These are phyloP conservation scores for Cephus runcator DNA, from an alignment of 2,888 invertebrate species.

Conservation along the genomic window DNA sequence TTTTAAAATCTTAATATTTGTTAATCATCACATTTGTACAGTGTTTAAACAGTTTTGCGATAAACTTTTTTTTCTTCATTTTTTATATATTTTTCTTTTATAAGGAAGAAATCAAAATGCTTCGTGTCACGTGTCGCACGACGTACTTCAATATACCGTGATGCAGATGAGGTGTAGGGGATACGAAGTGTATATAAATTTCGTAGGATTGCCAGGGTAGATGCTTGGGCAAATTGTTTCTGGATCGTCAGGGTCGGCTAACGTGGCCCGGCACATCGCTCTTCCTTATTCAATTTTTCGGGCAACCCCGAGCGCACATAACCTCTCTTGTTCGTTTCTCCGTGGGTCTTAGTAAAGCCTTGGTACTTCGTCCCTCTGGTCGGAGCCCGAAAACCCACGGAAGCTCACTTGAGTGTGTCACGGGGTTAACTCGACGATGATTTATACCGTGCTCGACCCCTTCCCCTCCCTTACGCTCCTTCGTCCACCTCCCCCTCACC, in stretches of 20 bases:
- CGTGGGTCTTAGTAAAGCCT: too few species aligned
- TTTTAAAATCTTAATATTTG: too few species aligned
- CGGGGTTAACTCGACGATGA: conserved; percentile 21
- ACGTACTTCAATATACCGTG: too few species aligned
- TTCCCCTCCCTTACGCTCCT: not conserved
- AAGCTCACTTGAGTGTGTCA: conserved; percentile 23
- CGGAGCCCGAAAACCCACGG: conserved; percentile 4
- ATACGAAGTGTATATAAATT: conserved; percentile 9
- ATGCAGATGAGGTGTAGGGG: too few species aligned
- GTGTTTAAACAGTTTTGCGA: too few species aligned
- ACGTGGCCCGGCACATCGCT: not conserved
- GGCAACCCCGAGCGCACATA: not conserved
- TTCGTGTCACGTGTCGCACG: too few species aligned
- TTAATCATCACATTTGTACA: too few species aligned
- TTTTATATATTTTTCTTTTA: too few species aligned
- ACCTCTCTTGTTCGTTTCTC: not conserved
- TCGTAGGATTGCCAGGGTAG: conserved; percentile 21
- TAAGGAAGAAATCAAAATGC: too few species aligned
- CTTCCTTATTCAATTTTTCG: not conserved
- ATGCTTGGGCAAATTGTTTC: conserved; percentile 30
- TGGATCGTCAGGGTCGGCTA: conserved; percentile 14
- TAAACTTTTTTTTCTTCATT: too few species aligned
- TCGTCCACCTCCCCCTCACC: conserved; percentile 6
- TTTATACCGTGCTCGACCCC: conserved; percentile 8
- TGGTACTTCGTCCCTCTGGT: not conserved